A percentile compares a stretch with the other conserved stretches of the same genome.
These are phyloP conservation scores for Poeciliopsis turrubarensis DNA, from an alignment of 2,113 vertebrate genomes.

Conservation along the genomic window DNA sequence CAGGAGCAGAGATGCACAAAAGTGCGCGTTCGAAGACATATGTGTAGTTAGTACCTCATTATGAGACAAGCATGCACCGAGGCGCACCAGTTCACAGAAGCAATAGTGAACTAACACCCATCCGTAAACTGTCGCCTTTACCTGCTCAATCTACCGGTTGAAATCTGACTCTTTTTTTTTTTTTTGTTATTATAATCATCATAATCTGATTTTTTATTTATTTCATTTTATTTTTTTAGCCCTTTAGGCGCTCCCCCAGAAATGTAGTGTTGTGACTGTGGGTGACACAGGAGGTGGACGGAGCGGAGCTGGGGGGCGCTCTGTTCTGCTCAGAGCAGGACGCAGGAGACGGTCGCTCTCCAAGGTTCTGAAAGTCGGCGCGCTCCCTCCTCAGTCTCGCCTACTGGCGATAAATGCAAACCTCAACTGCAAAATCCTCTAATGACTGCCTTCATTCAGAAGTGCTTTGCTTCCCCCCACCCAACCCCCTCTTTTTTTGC, in stretches of 20 bases:
- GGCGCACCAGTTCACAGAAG: constrained; percentile 7
- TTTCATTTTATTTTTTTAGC: background rate
- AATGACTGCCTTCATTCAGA: constrained; percentile 21
- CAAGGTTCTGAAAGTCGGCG: constrained; percentile 72
- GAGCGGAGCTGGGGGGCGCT: constrained; percentile 10
- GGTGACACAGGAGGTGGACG: constrained; percentile 29
- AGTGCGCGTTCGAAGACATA: background rate
- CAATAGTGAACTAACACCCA: constrained; percentile 2
- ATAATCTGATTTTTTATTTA: background rate
- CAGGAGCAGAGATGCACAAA: constrained; percentile 9
- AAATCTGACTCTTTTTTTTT: constrained; percentile 14
- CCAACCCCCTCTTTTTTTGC: background rate
- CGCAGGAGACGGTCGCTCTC: constrained; percentile 70
- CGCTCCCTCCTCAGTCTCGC: constrained; percentile 49
- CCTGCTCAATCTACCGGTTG: constrained; percentile 25
- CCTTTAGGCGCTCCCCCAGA: constrained; percentile 10
- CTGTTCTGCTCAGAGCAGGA: constrained; percentile 54
- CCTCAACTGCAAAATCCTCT: constrained; percentile 17
- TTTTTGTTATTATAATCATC: constrained; percentile 8
- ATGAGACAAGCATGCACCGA: constrained; percentile 12
- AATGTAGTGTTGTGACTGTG: constrained; percentile 43
- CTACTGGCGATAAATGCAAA: constrained; percentile 32
- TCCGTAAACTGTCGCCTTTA: background rate
- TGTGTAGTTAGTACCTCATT: background rate
- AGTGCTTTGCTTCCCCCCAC: background rate